A percentile compares a stretch with the other conserved stretches of the same genome.
These are phyloP conservation scores for Cirrhinus mrigala DNA, from an alignment of 2,797 vertebrate genomes.

Conservation along the genomic window DNA sequence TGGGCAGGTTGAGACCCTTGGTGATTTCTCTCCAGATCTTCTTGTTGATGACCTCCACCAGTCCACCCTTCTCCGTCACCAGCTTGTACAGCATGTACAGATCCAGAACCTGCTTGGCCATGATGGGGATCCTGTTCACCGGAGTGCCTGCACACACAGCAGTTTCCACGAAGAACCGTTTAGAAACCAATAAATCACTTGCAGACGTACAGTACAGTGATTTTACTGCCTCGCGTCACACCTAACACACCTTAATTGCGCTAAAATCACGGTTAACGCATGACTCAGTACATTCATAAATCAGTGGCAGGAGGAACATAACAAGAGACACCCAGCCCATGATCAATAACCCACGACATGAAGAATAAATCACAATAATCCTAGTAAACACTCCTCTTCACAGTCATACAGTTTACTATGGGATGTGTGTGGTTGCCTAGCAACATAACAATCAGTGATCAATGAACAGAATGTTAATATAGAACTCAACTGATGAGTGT, in stretches of 20 bases:
- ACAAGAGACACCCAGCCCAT: neutral
- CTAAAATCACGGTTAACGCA: neutral
- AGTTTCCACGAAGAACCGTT: neutral
- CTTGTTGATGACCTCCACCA: slow-evolving; percentile 83
- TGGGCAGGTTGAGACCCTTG: slow-evolving; percentile 88
- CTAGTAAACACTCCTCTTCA: neutral
- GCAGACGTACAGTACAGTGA: neutral
- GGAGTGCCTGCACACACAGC: slow-evolving; percentile 80
- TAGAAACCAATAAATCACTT: neutral
- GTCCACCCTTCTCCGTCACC: slow-evolving; percentile 82
- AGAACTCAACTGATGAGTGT: neutral
- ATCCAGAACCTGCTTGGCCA: slow-evolving; percentile 90
- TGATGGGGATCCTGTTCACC: slow-evolving; percentile 89
- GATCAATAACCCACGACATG: neutral
- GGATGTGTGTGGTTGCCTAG: neutral
- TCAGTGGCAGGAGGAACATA: neutral
- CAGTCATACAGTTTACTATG: too few relatives aligned
- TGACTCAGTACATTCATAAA: neutral
- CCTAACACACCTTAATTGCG: neutral
- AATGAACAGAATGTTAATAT: neutral
- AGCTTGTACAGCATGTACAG: slow-evolving; percentile 89
- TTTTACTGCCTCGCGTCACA: neutral
- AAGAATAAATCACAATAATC: neutral
- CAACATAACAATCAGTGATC: slow-evolving; percentile 5
- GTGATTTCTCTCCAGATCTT: slow-evolving; percentile 92